Percentiles rank a stretch among this genome's conserved stretches.
Conservation (phyloP, 2,113 vertebrate species). For the Halcyon senegalensis region DNA sequence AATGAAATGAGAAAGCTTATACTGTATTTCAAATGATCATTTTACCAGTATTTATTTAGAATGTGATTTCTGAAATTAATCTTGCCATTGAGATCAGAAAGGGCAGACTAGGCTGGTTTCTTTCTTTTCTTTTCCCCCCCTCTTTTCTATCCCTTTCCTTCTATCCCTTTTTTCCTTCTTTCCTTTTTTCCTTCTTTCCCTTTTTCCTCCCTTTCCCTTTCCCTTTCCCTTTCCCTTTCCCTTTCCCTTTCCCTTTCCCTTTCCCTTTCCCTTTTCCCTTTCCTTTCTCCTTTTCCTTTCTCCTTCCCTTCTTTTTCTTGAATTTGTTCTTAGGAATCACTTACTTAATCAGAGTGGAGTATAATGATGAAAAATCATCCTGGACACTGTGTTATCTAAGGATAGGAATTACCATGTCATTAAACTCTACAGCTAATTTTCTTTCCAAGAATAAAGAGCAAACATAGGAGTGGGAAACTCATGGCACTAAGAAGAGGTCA, state of each 20-base stretch:
- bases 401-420: background rate
- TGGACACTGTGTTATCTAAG: background rate
- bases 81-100: background rate
- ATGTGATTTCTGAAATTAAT: background rate
- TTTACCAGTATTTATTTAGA: background rate
- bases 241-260: no score
- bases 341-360: background rate
- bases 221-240: no score
- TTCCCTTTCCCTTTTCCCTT: no score
- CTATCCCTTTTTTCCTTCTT: no score
- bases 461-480: background rate
- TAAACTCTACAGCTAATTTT: background rate
- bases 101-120: background rate
- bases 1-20: background rate
- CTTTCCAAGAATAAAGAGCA: background rate
- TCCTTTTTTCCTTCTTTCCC: no score
- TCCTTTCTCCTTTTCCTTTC: no score
- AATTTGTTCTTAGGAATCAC: background rate
- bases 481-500: background rate
- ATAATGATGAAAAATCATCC: background rate
- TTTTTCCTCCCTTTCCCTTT: no score
- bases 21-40: background rate
- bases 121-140: rapidly evolving
- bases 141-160: no score
- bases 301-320: rapidly evolving